phyloP scores from a whole-genome alignment of 2,888 invertebrate genomes.

The Oscheius sp. region DNA sequence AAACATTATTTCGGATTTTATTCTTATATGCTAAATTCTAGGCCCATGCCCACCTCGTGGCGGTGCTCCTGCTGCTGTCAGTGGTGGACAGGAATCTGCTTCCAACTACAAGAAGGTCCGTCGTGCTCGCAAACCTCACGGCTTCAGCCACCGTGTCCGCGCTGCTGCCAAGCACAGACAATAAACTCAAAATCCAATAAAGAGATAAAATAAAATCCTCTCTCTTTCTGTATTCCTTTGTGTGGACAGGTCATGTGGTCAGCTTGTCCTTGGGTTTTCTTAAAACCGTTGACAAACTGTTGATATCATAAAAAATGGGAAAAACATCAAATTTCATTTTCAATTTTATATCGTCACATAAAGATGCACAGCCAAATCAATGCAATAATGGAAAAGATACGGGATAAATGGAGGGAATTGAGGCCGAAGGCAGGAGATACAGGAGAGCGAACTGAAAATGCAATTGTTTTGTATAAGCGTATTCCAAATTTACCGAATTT shows the following conservation, averaged over 20 bases:
- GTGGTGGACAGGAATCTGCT: background rate
- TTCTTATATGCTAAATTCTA: background rate
- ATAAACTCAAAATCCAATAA: background rate
- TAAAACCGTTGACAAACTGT: no score
- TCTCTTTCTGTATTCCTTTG: background rate
- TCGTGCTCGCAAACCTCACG: constrained; percentile 9
- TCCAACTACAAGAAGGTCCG: background rate
- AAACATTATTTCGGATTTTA: background rate
- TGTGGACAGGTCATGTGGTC: background rate
- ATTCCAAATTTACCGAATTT: no score
- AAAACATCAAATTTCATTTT: no score
- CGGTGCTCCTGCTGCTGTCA: constrained; percentile 4
- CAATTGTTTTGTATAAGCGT: no score
- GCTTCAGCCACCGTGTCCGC: background rate
- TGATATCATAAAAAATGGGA: no score
- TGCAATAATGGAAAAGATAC: no score
- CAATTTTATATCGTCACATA: no score
- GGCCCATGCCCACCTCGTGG: constrained; percentile 17
- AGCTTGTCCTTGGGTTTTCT: constrained; percentile 4
- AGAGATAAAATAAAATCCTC: background rate
- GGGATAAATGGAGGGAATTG: no score
- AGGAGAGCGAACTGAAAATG: no score
- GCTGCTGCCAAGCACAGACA: background rate
- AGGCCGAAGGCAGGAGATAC: no score
- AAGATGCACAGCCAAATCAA: no score